Conservation (phyloP, 2,888 invertebrate genomes). For the Drosophila stalkeri region DNA sequence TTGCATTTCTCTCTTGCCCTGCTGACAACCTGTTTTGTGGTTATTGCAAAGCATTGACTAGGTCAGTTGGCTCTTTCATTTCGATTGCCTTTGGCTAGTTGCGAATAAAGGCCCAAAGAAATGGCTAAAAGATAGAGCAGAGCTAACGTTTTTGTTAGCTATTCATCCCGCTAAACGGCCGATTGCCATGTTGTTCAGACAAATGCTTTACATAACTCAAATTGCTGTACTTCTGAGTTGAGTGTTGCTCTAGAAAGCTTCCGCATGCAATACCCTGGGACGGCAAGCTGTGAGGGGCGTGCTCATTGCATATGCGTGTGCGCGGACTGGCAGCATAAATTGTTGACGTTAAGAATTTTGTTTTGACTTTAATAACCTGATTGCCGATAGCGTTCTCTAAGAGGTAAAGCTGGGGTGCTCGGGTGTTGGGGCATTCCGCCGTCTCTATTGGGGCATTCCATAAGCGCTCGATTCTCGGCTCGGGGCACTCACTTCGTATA, state of each 20-base stretch:
- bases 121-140: slow-evolving; percentile 23
- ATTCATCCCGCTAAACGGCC: slow-evolving; percentile 15
- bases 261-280: slow-evolving; percentile 45
- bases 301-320: slow-evolving; percentile 67
- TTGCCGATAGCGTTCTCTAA: slow-evolving; percentile 50
- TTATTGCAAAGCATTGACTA: slow-evolving; percentile 45
- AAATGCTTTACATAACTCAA: slow-evolving; percentile 42
- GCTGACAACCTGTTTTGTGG: slow-evolving; percentile 52
- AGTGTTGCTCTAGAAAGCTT: slow-evolving; percentile 40
- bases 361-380: slow-evolving; percentile 63
- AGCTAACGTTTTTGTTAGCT: slow-evolving; percentile 7
- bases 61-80: slow-evolving; percentile 62
- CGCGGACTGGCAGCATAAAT: slow-evolving; percentile 61
- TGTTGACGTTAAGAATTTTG: slow-evolving; percentile 58
- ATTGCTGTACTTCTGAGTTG: slow-evolving; percentile 43
- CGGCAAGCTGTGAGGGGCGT: slow-evolving; percentile 3
- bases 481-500: slow-evolving; percentile 44
- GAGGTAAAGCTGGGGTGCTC: slow-evolving; percentile 1
- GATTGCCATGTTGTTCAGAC: slow-evolving; percentile 3
- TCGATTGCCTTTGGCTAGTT: slow-evolving; percentile 29
- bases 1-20: slow-evolving; percentile 24
- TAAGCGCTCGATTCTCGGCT: slow-evolving; percentile 51
- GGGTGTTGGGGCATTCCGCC: slow-evolving; percentile 31
- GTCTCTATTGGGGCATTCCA: slow-evolving; percentile 72
- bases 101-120: slow-evolving; percentile 27